phyloP scores from a whole-genome alignment of 1,140 invertebrate genomes.

The Drosophila grimshawi region DNA sequence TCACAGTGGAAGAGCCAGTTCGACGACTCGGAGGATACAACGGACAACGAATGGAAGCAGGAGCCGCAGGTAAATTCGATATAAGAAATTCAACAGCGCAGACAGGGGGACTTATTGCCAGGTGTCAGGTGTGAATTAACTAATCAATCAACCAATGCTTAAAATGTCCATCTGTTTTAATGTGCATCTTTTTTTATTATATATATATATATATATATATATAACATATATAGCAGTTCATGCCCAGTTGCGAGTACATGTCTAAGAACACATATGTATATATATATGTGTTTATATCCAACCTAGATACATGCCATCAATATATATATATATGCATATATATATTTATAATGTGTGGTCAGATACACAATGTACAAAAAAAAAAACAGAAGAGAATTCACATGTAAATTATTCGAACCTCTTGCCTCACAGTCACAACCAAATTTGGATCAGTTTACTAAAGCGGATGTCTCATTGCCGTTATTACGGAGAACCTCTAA shows the following conservation, averaged over 20 bases:
- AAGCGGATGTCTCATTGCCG: conserved; percentile 55
- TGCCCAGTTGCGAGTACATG: background rate
- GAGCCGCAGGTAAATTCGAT: conserved; percentile 85
- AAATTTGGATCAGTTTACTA: conserved; percentile 65
- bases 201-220: background rate
- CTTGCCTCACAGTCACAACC: conserved; percentile 76
- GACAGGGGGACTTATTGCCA: background rate
- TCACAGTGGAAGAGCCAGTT: conserved; percentile 98
- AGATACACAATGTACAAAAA: background rate
- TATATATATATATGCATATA: background rate
- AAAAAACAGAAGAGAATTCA: conserved; percentile 16
- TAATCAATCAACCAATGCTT: conserved; percentile 38
- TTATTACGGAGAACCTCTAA: conserved; percentile 23
- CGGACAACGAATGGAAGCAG: conserved; percentile 96
- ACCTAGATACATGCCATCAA: no score
- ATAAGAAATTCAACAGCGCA: background rate
- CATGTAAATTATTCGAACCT: conserved; percentile 56
- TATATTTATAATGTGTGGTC: background rate
- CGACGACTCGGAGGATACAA: conserved; percentile 95
- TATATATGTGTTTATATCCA: background rate
- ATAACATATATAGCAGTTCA: background rate
- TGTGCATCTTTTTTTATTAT: background rate
- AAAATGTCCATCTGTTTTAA: conserved; percentile 55
- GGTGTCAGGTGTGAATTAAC: conserved; percentile 7
- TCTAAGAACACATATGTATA: background rate